Evolutionary conservation across 2,797 vertebrate species (phyloP), one percentile per base, ranked within the genome.

Genomic region (Macropus fuliginosus): DNA sequence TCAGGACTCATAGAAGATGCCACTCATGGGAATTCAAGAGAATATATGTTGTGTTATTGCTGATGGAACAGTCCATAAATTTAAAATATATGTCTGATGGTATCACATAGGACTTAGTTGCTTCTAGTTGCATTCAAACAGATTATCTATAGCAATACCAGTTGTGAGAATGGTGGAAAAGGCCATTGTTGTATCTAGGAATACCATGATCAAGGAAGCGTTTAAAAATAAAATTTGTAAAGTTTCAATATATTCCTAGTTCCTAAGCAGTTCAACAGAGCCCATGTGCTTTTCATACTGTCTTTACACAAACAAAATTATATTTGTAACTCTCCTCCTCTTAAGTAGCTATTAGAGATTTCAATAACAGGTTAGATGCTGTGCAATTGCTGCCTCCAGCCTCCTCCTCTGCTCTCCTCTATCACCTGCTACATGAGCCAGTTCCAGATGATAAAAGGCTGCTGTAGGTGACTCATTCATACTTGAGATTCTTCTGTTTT

Each of bases 381-480:
- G 11, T n/a, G n/a, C 13, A 93, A 91, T 93, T 90, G 93, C 96
- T 96, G 66, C 92, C 92, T 66, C 93, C 91, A 57, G 46, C 90
- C 18, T 21, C 31, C 40, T 92, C 57, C 59, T 96, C 93, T 91
- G 57, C 9, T 52, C 50, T 89, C 91, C 16, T 93, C n/a, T 8
- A 13, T 62, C 91, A 90, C 34, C 54, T 93, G 93, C 62, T 55
- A 90, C 95, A 91, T 50, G 50, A 91, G 74, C 66, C 59, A 40
- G 34, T 46, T 56, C 92, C 89, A 90, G 56, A 66, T 66, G 55
- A 87, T 87, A 91, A 55, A 90, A 96, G 93, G 55, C 21, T 66
- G 66, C 93, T 62, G 62, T 56, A 93, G 74, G 93, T 94, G 91
- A 95, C 91, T 93, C 92, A 95, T 12, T 56, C 57, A 55, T 95